Percentiles rank a stretch among this genome's conserved stretches.
These are phyloP conservation scores for Thaleichthys pacificus DNA, from an alignment of 2,797 vertebrate species.

Conservation along the genomic window DNA sequence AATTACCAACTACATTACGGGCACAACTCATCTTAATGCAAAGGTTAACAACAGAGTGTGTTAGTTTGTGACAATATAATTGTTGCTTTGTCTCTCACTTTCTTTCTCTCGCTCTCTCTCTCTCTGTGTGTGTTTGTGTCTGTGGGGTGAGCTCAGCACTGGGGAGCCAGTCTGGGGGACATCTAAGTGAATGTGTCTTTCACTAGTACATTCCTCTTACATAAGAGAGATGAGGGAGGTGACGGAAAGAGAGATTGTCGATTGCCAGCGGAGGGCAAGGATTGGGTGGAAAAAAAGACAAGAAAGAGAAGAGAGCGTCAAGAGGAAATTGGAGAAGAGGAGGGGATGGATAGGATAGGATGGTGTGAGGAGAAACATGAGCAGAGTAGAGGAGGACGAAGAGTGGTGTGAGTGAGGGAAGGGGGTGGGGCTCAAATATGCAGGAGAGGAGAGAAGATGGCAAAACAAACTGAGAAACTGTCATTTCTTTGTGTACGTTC, in stretches of 20 bases:
- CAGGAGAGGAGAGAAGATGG: not conserved
- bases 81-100: not conserved
- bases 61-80: not conserved
- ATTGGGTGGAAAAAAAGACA: not conserved
- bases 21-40: not conserved
- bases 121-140: not conserved
- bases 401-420: not conserved
- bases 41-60: not conserved
- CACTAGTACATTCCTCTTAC: not conserved
- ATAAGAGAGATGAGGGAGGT: not conserved
- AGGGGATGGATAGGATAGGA: not conserved
- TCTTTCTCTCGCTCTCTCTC: not conserved
- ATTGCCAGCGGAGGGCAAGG: not conserved
- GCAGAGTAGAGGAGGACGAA: not conserved
- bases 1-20: no score
- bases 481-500: not conserved
- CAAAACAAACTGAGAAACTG: no score
- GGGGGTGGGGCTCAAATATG: no score
- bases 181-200: not conserved
- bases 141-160: not conserved
- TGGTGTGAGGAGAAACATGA: not conserved
- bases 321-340: not conserved
- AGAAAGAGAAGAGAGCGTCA: not conserved
- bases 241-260: not conserved
- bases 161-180: not conserved